These are phyloP conservation scores for Danio jaintianensis DNA, from an alignment of 2,797 vertebrate species.

Conservation along the genomic window DNA sequence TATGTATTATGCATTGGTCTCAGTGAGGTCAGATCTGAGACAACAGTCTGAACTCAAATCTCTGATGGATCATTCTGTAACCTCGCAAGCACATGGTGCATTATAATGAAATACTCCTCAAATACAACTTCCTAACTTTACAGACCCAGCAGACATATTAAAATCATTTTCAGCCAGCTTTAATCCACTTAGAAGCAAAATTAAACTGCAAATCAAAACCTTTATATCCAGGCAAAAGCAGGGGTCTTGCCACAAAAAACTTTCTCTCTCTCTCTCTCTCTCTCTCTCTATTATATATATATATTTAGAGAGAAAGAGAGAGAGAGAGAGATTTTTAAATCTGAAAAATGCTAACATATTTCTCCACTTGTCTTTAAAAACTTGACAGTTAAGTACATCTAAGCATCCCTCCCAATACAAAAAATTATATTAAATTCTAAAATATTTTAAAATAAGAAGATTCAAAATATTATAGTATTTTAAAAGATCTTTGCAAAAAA, in stretches of 20 bases:
- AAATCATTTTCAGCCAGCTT: not conserved
- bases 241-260: not conserved
- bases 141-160: not conserved
- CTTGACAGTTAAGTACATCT: no score
- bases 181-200: not conserved
- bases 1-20: constrained; percentile 10
- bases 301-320: no score
- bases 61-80: constrained; percentile 6
- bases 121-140: not conserved
- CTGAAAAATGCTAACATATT: no score
- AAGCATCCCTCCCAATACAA: no score
- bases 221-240: not conserved
- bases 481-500: no score
- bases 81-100: not conserved
- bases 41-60: constrained; percentile 7
- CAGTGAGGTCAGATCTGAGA: constrained; percentile 1
- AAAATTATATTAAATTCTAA: no score
- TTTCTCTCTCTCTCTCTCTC: no score
- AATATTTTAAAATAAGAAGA: no score
- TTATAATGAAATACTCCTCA: not conserved
- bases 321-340: no score
- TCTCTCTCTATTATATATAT: no score
- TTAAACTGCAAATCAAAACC: not conserved
- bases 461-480: no score
- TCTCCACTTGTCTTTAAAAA: no score